These are phyloP conservation scores for Rhorus exstirpatorius DNA, from an alignment of 2,888 invertebrate genomes.

Conservation along the genomic window DNA sequence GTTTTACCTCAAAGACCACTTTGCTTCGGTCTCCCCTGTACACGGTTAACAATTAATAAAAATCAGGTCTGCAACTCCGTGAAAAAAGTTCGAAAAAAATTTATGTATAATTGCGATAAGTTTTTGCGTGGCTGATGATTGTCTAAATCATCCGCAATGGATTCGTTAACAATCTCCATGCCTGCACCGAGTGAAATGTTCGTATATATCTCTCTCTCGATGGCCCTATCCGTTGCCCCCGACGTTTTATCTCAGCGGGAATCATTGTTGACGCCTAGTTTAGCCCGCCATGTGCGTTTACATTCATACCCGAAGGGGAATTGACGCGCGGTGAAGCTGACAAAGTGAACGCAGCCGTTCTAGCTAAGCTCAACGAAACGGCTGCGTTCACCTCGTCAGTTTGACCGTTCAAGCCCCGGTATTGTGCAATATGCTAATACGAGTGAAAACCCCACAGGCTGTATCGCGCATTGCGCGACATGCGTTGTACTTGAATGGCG, in stretches of 20 bases:
- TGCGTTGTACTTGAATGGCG: constrained; percentile 19
- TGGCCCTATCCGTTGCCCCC: constrained; percentile 27
- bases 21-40: too few species aligned
- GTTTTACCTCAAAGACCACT: too few species aligned
- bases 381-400: too few species aligned
- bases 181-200: background rate
- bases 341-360: too few species aligned
- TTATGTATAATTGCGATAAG: background rate
- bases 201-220: constrained; percentile 35
- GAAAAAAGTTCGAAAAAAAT: background rate
- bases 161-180: constrained; percentile 1
- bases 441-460: too few species aligned
- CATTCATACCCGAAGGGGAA: constrained; percentile 1
- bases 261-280: constrained; percentile 66
- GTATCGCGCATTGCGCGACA: constrained; percentile 20
- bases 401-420: too few species aligned
- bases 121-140: background rate
- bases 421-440: too few species aligned
- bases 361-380: too few species aligned
- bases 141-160: constrained; percentile 3
- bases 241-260: constrained; percentile 53
- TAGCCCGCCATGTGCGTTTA: constrained; percentile 27
- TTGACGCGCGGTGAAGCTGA: too few species aligned
- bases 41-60: too few species aligned
- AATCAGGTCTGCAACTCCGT: too few species aligned